Evolutionary conservation across 1,140 invertebrate genomes (phyloP), one percentile per base, ranked within the genome.

Genomic region (Drosophila miranda): DNA sequence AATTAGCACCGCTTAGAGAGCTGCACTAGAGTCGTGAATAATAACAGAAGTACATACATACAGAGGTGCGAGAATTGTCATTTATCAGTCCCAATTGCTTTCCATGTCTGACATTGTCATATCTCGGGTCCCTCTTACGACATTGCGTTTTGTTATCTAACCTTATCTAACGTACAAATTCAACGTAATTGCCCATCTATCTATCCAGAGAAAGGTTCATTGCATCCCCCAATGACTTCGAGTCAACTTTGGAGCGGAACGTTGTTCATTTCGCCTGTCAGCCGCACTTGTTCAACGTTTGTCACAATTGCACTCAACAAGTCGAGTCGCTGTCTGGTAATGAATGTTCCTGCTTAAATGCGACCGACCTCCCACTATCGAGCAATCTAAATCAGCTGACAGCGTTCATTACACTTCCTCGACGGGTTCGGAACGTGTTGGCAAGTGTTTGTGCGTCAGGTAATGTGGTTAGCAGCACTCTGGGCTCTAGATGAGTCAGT

Each of bases 341-440:
- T 69, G 68, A 69, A 69, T 69, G 66, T 56, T 56, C 56, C 66
- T 68, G 63, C 9, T 8, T 11, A 48, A 48, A 42, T 44, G 56
- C 63, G 42, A 48, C 26, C n/a, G 66, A 69, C 66, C 34, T 38
- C 34, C 34, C 34, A 38, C 34, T 38, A 38, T 38, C 34, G 34
- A 38, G 34, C 34, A 68, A 56, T 68, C 66, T 69, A 69, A 69
- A 69, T 68, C 66, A 41, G 51, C 56, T 44, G 49, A 38, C 44
- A 49, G 44, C 62, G 62, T 67, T 68, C 62, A 48, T 69, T 69
- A 69, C 63, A 69, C 63, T 69, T 69, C 51, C 66, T 55, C 44
- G 34, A 68, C 44, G 30, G 49, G 63, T 57, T 62, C 30, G 41
- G 34, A 52, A 11, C 30, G 28, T 16, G 28, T 19, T 21, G 8